Evolutionary conservation across 2,113 vertebrate species (phyloP).

Genomic region (Leptodactylus fuscus): DNA sequence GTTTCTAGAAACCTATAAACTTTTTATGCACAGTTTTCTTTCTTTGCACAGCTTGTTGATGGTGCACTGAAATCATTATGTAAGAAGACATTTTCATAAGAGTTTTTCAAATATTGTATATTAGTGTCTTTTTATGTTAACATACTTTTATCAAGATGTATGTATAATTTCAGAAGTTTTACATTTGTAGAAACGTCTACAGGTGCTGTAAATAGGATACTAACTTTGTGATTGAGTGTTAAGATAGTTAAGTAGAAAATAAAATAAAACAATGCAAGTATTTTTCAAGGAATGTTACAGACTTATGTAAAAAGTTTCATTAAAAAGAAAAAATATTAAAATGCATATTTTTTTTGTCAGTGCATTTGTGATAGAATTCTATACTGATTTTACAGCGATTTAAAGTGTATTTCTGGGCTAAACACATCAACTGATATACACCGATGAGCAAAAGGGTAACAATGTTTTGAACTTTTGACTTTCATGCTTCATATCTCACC

Average conservation of each 20-base stretch:
- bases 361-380: no score
- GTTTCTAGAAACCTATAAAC: neutral
- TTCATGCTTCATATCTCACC: no score
- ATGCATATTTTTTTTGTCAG: neutral
- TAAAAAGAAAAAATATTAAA: neutral
- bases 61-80: neutral
- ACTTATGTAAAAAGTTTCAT: neutral
- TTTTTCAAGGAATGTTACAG: neutral
- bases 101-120: conserved; percentile 28
- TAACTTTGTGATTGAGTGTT: conserved; percentile 14
- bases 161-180: conserved; percentile 20
- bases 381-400: no score
- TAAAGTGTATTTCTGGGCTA: no score
- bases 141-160: neutral
- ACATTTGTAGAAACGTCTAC: conserved; percentile 5
- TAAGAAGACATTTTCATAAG: neutral
- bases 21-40: neutral
- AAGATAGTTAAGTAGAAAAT: conserved; percentile 3
- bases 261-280: neutral
- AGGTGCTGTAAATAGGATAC: conserved; percentile 15
- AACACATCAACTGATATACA: no score
- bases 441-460: no score
- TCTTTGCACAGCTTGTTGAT: neutral
- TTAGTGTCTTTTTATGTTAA: neutral
- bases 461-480: no score